Base-by-base conservation (phyloP, 2,797 vertebrate genomes). In the Parauchenoglanis punctatus region DNA sequence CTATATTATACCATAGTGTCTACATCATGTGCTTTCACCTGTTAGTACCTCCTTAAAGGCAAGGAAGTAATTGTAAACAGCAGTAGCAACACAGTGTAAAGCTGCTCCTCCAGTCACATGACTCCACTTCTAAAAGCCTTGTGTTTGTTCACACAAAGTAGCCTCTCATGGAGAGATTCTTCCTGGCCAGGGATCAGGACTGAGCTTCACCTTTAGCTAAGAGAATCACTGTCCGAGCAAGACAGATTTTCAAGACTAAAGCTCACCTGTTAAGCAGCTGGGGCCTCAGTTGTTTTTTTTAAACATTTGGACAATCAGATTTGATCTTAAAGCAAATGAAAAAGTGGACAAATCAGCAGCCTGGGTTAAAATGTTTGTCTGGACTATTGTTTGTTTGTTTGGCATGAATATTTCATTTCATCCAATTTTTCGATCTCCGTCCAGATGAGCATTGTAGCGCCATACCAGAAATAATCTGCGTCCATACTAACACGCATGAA, bases 121-220 rank as follows among this genome's bases (percentile, higher is more conserved):
- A 86, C 76, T 72, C 23, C 31, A 15, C 58, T 54, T 54, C 77
- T 72, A 65, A 81, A 86, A 81, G 80, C 80, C 56, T 83, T 82
- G 67, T 81, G 77, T n/a, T 58, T 20, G 11, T 25, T 73, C 78
- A 82, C 40, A 73, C 85, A 82, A 58, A 72, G 77, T 73, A 35
- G 25, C 40, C 58, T 76, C 58, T 75, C 70, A 76, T 17, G 25
- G 70, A 76, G 4, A 76, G 58, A 25, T 1, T 73, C 86, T 52
- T n/a, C 35, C 46, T 56, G 46, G 28, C 28, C 59, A 67, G 73
- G 44, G 59, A 54, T 85, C 61, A 78, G 59, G n/a, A 52, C 84
- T 25, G 77, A 59, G 56, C 31, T 65, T 85, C 59, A 54, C 59
- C 12, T 78, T 77, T 10, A 40, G 56, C 58, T 65, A 49, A 63